Base-by-base conservation (phyloP, 2,888 invertebrate species). In the Xanthostigma xanthostigma region DNA sequence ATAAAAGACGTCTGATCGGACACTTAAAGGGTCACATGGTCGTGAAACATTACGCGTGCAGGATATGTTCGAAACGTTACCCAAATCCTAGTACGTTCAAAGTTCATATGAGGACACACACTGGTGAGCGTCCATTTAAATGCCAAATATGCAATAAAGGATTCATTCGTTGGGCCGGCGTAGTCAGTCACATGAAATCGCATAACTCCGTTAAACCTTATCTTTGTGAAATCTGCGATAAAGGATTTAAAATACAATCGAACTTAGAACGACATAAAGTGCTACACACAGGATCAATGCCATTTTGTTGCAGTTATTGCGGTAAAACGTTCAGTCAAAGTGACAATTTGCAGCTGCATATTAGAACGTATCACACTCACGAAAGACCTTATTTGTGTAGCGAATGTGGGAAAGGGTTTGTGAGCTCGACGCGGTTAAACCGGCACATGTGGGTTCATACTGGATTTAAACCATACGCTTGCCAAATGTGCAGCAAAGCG, bases 101-200 rank as follows among this genome's bases (percentile, higher is more conserved):
- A 46, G 62, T 79, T 53, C 79, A 79, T 69, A 76, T 74, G 74
- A 70, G 78, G 60, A 76, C 76, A 53, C 77, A 77, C 70, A 70
- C 68, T 13, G 69, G 65, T 14, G 66, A 67, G 56, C 54, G 63
- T 27, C 65, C 66, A 1, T 66, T 63, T 51, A 63, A 63, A 53
- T 66, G 66, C 51, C 60, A 62, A 44, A 54, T 64, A 38, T 66
- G 66, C 51, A 56, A 58, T 50, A 66, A 66, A 53, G 64, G 64
- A 8, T 66, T 66, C 52, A 58, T 62, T 0, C 54, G 66, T 41
- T 65, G 64, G 63, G 64, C 64, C 2, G 65, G 64, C 3, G 64
- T 66, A 11, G 59, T 61, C 2, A 61, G 62, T 1, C 66, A 66
- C 47, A 63, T 65, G 64, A 60, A 58, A 49, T 63, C 62, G 3